A percentile compares a stretch with the other conserved stretches of the same genome.
Evolutionary conservation across 2,888 invertebrate genomes (phyloP).

Genomic region (Lasioglossum leucozonium): DNA sequence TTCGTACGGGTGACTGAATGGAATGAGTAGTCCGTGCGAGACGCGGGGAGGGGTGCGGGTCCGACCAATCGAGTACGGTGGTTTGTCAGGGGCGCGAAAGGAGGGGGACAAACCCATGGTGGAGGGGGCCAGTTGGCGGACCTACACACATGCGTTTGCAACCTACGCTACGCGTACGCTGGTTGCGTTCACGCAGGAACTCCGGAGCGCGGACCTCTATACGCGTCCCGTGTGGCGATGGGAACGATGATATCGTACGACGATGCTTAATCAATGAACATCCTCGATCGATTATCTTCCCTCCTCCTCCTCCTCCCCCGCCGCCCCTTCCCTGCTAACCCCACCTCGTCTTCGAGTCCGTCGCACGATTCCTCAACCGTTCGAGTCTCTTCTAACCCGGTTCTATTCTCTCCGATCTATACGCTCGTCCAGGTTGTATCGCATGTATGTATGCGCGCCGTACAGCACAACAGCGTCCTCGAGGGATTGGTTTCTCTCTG

Average conservation of each 20-base stretch:
- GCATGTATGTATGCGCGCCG: neutral
- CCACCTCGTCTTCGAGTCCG: neutral
- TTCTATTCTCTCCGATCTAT: neutral
- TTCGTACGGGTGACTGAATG: slow-evolving; percentile 73
- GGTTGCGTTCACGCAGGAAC: slow-evolving; percentile 68
- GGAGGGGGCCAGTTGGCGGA: slow-evolving; percentile 51
- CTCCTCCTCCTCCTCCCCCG: too few species aligned
- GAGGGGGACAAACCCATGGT: slow-evolving; percentile 30
- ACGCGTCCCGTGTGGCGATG: neutral
- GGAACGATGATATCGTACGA: slow-evolving; percentile 11
- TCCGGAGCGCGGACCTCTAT: slow-evolving; percentile 24
- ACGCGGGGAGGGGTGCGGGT: slow-evolving; percentile 45
- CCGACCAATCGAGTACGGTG: slow-evolving; percentile 60
- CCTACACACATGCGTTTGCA: slow-evolving; percentile 76
- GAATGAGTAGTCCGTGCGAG: slow-evolving; percentile 65
- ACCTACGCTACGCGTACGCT: slow-evolving; percentile 77
- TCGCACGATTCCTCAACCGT: neutral
- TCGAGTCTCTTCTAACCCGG: neutral
- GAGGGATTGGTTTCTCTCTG: slow-evolving; percentile 1
- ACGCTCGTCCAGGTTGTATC: neutral
- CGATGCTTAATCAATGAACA: neutral
- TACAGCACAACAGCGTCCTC: neutral
- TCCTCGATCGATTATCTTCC: neutral
- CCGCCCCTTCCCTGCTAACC: too few species aligned
- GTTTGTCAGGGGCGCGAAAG: slow-evolving; percentile 52